Base-by-base conservation (phyloP, 2,797 vertebrate genomes). In the Diceros bicornis region DNA sequence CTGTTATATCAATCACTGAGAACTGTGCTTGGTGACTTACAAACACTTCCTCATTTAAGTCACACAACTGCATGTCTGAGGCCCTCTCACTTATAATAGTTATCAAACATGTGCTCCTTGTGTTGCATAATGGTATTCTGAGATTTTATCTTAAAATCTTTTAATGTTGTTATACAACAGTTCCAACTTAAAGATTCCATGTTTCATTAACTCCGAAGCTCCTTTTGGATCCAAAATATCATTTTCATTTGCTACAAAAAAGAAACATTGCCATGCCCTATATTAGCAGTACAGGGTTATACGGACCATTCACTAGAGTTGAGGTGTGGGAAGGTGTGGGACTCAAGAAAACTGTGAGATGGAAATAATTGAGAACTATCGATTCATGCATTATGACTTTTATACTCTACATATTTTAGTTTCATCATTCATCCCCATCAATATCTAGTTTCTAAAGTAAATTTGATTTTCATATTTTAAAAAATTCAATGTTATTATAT, bases 81-180 rank as follows among this genome's bases (percentile, higher is more conserved):
- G 20, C 6, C 17, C 37, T 10, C 18, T 55, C 27, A 6, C 20
- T 57, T 57, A 21, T 4, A 32, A 41, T 18, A 29, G 34, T 44
- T 17, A 37, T 16, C 20, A 91, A 62, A 55, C n/a, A 23, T 13
- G 7, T 55, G 16, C 13, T 81, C 11, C 47, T 88, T 41, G 10
- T 20, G 2, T 55, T 3, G 2, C 50, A 71, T 21, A 55, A 69
- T 55, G n/a, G 16, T 32, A 64, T 79, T 52, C 84, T 55, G 62
- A 97, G 61, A 18, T 20, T 89, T 89, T 83, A 81, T 55, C 47
- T 94, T 88, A 50, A 94, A 82, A 83, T 44, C 21, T 86, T 89
- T 79, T 81, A 71, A 89, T 78, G 25, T 52, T 85, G 9, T 74
- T 88, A 66, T 41, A 32, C 21, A 77, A 55, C 44, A 87, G 41